Conservation (phyloP, 2,797 vertebrate species). For the Gobio occitaniae region DNA sequence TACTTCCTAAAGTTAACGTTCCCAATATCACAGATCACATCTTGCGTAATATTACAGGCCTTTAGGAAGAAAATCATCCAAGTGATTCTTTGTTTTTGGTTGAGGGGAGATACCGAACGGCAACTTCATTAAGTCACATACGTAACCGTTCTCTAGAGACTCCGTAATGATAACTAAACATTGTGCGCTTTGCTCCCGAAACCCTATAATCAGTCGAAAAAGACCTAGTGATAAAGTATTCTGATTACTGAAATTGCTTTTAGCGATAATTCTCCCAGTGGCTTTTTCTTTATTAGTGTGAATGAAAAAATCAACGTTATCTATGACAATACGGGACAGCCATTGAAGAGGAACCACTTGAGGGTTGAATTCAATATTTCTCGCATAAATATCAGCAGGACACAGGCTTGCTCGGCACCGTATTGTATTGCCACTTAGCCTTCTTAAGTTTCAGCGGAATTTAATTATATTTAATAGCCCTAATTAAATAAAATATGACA, state of each 20-base stretch:
- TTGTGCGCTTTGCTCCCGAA: slow-evolving; percentile 32
- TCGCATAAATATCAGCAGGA: slow-evolving; percentile 63
- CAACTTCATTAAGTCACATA: slow-evolving; percentile 39
- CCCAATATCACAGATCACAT: slow-evolving; percentile 40
- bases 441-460: slow-evolving; percentile 64
- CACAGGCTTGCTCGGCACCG: slow-evolving; percentile 39
- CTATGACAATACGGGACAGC: slow-evolving; percentile 57
- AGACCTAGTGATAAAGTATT: slow-evolving; percentile 50
- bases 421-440: slow-evolving; percentile 59
- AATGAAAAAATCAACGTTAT: slow-evolving; percentile 62
- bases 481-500: slow-evolving; percentile 69
- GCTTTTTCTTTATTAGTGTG: slow-evolving; percentile 46
- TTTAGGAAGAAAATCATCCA: slow-evolving; percentile 37
- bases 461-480: slow-evolving; percentile 65
- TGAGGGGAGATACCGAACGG: slow-evolving; percentile 20
- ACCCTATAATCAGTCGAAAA: slow-evolving; percentile 54
- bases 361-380: slow-evolving; percentile 61
- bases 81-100: slow-evolving; percentile 20
- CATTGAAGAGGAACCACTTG: slow-evolving; percentile 60
- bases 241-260: slow-evolving; percentile 49
- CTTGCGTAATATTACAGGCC: not conserved
- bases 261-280: slow-evolving; percentile 42
- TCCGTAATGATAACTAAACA: slow-evolving; percentile 47
- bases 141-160: slow-evolving; percentile 34
- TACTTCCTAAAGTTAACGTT: slow-evolving; percentile 40